Evolutionary conservation across 2,888 invertebrate genomes (phyloP).

Genomic region (Meloe dianella): DNA sequence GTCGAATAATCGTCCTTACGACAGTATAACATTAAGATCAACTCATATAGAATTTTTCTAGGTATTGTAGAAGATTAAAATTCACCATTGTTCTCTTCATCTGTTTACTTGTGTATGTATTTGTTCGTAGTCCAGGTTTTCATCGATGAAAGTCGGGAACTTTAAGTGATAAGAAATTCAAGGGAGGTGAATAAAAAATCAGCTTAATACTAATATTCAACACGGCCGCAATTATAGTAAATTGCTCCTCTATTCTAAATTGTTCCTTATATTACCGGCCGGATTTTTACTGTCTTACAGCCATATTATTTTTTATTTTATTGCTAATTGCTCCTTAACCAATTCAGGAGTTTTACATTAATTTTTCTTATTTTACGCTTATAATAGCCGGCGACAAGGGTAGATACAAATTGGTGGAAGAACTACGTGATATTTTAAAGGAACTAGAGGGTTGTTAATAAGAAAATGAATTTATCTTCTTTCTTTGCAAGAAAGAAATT

Average conservation of each 20-base stretch:
- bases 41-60: constrained; percentile 19
- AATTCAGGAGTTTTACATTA: constrained; percentile 35
- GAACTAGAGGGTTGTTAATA: constrained; percentile 3
- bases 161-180: constrained; percentile 56
- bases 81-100: constrained; percentile 57
- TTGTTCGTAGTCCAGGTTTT: neutral
- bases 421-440: neutral
- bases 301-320: constrained; percentile 55
- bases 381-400: neutral
- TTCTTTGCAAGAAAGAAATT: neutral
- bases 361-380: constrained; percentile 1
- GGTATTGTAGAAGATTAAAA: constrained; percentile 50
- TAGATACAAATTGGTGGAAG: neutral
- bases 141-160: constrained; percentile 30
- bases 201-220: constrained; percentile 62
- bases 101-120: neutral
- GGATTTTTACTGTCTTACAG: constrained; percentile 51
- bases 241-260: constrained; percentile 42
- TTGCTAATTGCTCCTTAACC: constrained; percentile 52
- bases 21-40: constrained; percentile 35
- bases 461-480: neutral
- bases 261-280: constrained; percentile 33
- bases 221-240: constrained; percentile 59
- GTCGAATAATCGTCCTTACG: constrained; percentile 49
- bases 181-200: constrained; percentile 62